Evolutionary conservation across 1,140 invertebrate genomes (phyloP), one percentile per base, ranked within the genome.

Genomic region (Proctacanthus coquilletti): DNA sequence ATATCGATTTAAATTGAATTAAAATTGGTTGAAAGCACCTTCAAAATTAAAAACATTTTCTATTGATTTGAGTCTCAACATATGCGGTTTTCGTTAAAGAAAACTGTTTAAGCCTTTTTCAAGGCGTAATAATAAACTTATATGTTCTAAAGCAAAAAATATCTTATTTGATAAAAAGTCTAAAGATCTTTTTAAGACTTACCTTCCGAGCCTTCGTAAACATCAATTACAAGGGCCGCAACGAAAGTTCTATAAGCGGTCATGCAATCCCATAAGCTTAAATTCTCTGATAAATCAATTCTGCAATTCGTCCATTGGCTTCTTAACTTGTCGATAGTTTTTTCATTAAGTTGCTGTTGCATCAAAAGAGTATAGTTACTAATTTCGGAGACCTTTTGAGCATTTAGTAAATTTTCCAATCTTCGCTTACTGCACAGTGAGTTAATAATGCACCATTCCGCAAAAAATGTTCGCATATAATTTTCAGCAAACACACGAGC

Each of bases 361-460:
- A 41, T 17, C 34, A 41, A 9, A 9, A 35, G 19, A n/a, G 54
- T 20, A 33, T 56, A 54, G n/a, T 47, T 40, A 11, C 62, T 30
- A 2, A 67, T 52, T 36, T 68, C 61, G n/a, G 53, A 48, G 15
- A 65, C 46, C 8, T 49, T 55, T 6, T 61, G 53, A 1, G 69
- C 31, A 34, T 62, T 62, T 4, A 60, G 39, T 0, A 71, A 14
- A 36, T 63, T 61, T 0, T 47, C 41, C 2, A 50, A 46, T 45
- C 59, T 51, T 4, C 61, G 25, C 27, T 64, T 59, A 1, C 47
- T 43, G 6, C 58, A 61, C 2, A 66, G 45, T 0, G 62, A 55
- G 49, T 56, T 63, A 3, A 65, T 21, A 11, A 48, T 48, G n/a
- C 61, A 46, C 70, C 69, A 73, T 18, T 63, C 49, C 3, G 56